Conservation (phyloP, 2,797 vertebrate genomes). For the Anguilla marmorata region DNA sequence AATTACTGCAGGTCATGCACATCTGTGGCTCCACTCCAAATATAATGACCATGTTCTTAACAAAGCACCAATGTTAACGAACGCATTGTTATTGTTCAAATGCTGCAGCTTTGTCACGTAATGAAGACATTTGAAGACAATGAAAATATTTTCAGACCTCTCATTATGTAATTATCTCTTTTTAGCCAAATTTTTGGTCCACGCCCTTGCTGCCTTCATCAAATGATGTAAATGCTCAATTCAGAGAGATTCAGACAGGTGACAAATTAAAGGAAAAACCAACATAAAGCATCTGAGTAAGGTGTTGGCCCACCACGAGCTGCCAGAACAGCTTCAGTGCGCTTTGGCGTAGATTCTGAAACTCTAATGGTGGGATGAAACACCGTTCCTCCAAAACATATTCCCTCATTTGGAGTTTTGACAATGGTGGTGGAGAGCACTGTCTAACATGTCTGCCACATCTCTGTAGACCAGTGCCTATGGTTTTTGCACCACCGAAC, state of each 20-base stretch:
- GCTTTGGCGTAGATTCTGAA: too few relatives aligned
- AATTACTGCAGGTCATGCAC: not conserved
- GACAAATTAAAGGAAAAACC: not conserved
- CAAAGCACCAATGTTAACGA: not conserved
- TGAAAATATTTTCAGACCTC: not conserved
- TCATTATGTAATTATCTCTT: not conserved
- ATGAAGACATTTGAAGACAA: not conserved
- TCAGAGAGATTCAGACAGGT: not conserved
- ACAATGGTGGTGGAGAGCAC: too few relatives aligned
- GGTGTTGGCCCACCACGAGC: too few relatives aligned
- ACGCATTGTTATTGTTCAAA: not conserved
- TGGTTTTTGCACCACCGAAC: too few relatives aligned
- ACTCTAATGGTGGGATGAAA: too few relatives aligned
- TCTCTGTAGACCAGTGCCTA: too few relatives aligned
- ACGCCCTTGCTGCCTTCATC: not conserved
- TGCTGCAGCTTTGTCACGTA: not conserved
- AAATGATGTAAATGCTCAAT: not conserved
- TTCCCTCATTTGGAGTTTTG: too few relatives aligned
- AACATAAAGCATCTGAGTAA: too few relatives aligned
- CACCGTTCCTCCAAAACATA: too few relatives aligned
- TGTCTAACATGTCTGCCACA: too few relatives aligned
- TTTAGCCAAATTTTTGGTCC: not conserved
- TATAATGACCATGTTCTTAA: not conserved
- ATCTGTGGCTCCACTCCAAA: not conserved
- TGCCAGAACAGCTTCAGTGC: too few relatives aligned